Percentiles rank a stretch among this genome's conserved stretches.
phyloP scores from a whole-genome alignment of 2,797 vertebrate species.

The Falco berigora region DNA sequence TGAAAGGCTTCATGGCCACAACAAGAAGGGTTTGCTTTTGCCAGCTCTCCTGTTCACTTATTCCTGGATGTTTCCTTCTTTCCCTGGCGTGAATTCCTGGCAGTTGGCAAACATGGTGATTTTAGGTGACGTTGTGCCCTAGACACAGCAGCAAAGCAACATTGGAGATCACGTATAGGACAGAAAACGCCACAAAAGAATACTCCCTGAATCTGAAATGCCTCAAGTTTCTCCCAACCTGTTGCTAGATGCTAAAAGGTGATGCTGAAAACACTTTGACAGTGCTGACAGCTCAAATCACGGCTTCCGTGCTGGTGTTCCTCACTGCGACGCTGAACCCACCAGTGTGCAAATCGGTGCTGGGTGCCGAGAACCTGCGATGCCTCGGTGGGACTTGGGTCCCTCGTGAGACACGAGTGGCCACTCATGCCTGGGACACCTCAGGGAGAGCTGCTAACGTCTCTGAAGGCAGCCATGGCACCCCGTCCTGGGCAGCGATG shows the following conservation, averaged over 20 bases:
- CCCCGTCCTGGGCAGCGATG: not conserved
- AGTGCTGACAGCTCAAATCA: not conserved
- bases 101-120: not conserved
- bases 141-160: not conserved
- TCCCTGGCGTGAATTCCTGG: not conserved
- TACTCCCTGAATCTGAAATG: not conserved
- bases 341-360: rapidly evolving
- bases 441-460: not conserved
- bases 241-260: not conserved
- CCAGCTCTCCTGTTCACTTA: not conserved
- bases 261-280: not conserved
- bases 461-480: rapidly evolving
- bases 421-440: not conserved
- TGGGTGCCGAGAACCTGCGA: not conserved
- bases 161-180: not conserved
- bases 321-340: not conserved
- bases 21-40: not conserved
- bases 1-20: not conserved
- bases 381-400: rapidly evolving
- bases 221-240: not conserved
- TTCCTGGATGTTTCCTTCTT: not conserved
- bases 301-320: rapidly evolving
- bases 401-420: rapidly evolving
- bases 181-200: not conserved
- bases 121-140: not conserved